Conservation (phyloP, 2,888 invertebrate genomes). For the Dolichomitus sp. region DNA sequence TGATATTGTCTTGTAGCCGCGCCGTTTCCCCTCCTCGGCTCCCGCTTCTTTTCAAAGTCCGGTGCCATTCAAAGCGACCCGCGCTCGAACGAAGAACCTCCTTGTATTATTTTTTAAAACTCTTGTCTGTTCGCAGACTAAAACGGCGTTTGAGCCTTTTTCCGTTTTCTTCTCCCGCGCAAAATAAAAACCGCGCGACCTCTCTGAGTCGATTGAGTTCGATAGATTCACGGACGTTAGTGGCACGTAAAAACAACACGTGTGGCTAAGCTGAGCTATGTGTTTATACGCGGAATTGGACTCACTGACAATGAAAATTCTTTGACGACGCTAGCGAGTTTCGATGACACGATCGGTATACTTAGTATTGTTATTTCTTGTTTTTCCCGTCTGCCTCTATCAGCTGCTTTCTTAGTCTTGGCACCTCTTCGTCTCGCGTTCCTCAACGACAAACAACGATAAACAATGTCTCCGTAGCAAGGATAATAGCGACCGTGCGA, state of each 20-base stretch:
- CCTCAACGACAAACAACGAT: slow-evolving; percentile 7
- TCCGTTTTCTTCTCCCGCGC: background rate
- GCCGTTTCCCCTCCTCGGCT: slow-evolving; percentile 75
- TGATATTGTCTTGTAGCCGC: slow-evolving; percentile 64
- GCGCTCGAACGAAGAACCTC: background rate
- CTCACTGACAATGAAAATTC: background rate
- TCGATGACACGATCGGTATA: background rate
- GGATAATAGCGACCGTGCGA: slow-evolving; percentile 35
- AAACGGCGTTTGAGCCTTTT: background rate
- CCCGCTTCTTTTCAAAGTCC: slow-evolving; percentile 81
- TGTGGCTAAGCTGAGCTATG: background rate
- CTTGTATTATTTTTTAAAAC: background rate
- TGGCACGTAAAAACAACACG: background rate
- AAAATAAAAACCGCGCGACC: background rate
- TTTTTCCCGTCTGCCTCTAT: background rate
- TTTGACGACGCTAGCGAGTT: background rate
- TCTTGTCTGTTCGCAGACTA: background rate
- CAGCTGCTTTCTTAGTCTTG: background rate
- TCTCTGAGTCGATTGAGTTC: background rate
- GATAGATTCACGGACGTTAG: background rate
- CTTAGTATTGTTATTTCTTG: background rate
- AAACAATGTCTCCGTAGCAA: slow-evolving; percentile 31
- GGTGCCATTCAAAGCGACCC: slow-evolving; percentile 81
- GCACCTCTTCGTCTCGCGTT: background rate
- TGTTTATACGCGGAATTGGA: background rate